Conservation (phyloP, 2,797 vertebrate species). For the Mus caroli region DNA sequence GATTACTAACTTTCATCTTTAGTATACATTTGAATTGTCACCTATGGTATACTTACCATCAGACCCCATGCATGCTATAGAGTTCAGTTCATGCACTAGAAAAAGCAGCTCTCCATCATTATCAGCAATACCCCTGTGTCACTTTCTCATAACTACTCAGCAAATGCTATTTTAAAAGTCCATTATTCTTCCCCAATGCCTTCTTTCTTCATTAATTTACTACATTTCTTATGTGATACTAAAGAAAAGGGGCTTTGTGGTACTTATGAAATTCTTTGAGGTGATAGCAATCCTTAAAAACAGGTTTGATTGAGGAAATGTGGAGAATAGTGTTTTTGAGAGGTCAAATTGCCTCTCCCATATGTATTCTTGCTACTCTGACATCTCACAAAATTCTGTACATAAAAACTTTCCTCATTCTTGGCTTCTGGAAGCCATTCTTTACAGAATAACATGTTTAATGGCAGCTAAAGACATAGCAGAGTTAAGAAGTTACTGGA, state of each 20-base stretch:
- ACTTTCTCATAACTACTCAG: neutral
- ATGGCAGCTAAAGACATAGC: neutral
- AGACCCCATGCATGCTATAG: neutral
- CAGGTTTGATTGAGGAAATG: neutral
- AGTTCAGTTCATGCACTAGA: neutral
- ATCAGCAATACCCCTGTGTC: neutral
- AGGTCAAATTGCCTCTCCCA: neutral
- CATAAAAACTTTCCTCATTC: neutral
- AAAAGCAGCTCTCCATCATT: neutral
- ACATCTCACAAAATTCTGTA: neutral
- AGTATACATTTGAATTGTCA: too few relatives aligned
- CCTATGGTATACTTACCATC: neutral
- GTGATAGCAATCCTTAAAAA: neutral
- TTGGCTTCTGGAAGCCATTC: neutral
- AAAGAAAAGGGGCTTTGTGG: neutral
- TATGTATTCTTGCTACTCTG: neutral
- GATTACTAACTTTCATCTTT: neutral
- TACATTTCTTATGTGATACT: neutral
- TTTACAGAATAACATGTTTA: neutral
- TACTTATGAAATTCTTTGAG: neutral
- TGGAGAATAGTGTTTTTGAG: neutral
- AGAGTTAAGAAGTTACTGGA: neutral
- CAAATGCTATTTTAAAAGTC: neutral
- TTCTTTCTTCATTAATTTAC: neutral
- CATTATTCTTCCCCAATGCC: neutral